Evolutionary conservation across 2,888 invertebrate genomes (phyloP), one percentile per base, ranked within the genome.

Genomic region (Aquatica leii): DNA sequence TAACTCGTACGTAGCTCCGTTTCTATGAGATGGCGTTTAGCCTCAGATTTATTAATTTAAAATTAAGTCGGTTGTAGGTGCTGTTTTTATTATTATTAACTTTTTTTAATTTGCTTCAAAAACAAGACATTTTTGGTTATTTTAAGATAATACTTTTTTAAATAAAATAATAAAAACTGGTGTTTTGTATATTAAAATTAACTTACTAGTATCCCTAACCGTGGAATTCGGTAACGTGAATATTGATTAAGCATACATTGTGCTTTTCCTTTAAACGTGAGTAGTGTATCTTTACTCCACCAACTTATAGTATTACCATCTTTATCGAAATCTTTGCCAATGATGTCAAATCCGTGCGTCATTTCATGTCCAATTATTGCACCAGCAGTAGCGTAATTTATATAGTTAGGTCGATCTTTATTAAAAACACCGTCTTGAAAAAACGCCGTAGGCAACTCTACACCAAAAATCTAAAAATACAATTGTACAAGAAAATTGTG

Each of bases 201-300:
- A 41, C n/a, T 15, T 41, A 41, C 41, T 5, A 14, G 6, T 41
- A 2, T 41, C 4, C 1, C 2, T 14, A 41, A 15, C 1, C 8
- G 3, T 15, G 41, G 4, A 4, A 41, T 14, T 8, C 5, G 6
- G 17, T 48, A 48, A 4, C 5, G 14, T 34, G 21, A 2, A 12
- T 50, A 50, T 15, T 50, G 50, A 14, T 50, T 15, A 14, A 50
- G 9, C 12, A 50, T 20, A 14, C 50, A 50, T 12, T 50, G 3
- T 2, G 34, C 5, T 24, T 50, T 50, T 24, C 24, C 3, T 21
- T 34, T 4, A 15, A 11, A 50, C 6, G 3, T 34, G 2, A 1
- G 2, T 1, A 14, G 1, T 12, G 31, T 50, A 2, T n/a, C 3
- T 1, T 50, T 14, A 34, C 2, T 14, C 50, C 24, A 50, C 50